A percentile compares a stretch with the other conserved stretches of the same genome.
phyloP scores from a whole-genome alignment of 2,888 invertebrate species.

The Acrobasis consociella region DNA sequence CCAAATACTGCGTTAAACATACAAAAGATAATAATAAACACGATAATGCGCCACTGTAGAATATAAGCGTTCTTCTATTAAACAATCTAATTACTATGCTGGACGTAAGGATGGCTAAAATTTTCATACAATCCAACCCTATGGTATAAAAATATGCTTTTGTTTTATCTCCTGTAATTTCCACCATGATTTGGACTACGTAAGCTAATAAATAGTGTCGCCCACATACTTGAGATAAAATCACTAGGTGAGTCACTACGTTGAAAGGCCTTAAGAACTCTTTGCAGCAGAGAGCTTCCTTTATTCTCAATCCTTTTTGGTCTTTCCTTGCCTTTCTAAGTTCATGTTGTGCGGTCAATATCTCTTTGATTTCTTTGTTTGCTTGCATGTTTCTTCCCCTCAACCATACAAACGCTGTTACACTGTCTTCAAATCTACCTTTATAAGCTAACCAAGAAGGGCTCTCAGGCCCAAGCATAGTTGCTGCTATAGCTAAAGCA shows the following conservation, averaged over 20 bases:
- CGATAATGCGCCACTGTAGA: not conserved
- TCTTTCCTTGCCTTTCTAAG: not conserved
- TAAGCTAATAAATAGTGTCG: slow-evolving; percentile 33
- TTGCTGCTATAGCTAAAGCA: slow-evolving; percentile 28
- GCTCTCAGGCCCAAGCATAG: slow-evolving; percentile 34
- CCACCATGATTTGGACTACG: slow-evolving; percentile 33
- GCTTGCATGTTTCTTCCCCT: slow-evolving; percentile 28
- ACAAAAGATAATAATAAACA: slow-evolving; percentile 14
- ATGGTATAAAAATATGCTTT: slow-evolving; percentile 33
- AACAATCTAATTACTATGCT: slow-evolving; percentile 22
- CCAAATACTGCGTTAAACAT: not conserved
- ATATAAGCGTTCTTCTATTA: slow-evolving; percentile 12
- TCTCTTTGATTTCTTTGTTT: not conserved
- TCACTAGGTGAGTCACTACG: slow-evolving; percentile 29
- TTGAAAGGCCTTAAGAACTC: slow-evolving; percentile 31
- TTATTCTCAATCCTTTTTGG: not conserved
- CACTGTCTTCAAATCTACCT: slow-evolving; percentile 34
- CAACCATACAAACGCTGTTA: slow-evolving; percentile 31
- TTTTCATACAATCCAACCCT: slow-evolving; percentile 32
- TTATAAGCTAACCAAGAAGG: slow-evolving; percentile 36
- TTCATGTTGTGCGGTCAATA: not conserved
- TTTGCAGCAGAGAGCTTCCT: not conserved
- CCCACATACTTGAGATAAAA: slow-evolving; percentile 32
- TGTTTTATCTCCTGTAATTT: slow-evolving; percentile 29
- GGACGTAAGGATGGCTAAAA: slow-evolving; percentile 29